Base-by-base conservation (phyloP, 2,888 invertebrate genomes). In the Strigamia transsilvanica region DNA sequence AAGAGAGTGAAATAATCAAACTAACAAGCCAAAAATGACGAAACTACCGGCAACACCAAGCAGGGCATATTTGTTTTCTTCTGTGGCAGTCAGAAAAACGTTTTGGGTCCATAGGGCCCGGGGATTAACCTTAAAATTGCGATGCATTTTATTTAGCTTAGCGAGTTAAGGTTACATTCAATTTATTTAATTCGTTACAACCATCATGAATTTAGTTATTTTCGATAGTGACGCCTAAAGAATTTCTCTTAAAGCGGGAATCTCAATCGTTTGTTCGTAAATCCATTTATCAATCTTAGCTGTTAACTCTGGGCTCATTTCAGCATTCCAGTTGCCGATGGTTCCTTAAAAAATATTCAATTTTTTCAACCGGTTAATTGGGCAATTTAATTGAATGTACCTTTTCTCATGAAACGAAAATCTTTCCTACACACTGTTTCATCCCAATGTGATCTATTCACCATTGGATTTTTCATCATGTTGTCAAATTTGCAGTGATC, bases 401-500 rank as follows among this genome's bases (percentile, higher is more conserved):
- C 56, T 18, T 56, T 56, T 56, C 56, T 56, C 56, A 56, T 56
- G 7, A 56, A 56, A 0, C 21, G 4, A 7, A 56, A 56, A 0
- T n/a, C n/a, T 9, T 18, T 18, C 4, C 6, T 0, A 9, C 56
- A 9, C 7, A 6, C 2, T 7, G 1, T 56, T 18, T 56, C 18
- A 6, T 56, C 56, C 56, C 21, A 56, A 18, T 18, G 21, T 0
- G n/a, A 18, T 18, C 9, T 56, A 18, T 56, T 56, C 1, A 7
- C 18, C 5, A 18, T 9, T 9, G 18, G 18, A 18, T 56, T 18
- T 1, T 56, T 56, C 18, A 21, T 56, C 18, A 56, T 18, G n/a
- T 56, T 56, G n/a, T 56, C 56, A 56, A 56, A 56, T 56, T 56
- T 56, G 56, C 56, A 56, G 21, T 56, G 56, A 18, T 56, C 56